These are phyloP conservation scores for Drosophila neonasuta DNA, from an alignment of 2,888 invertebrate genomes.

Conservation along the genomic window DNA sequence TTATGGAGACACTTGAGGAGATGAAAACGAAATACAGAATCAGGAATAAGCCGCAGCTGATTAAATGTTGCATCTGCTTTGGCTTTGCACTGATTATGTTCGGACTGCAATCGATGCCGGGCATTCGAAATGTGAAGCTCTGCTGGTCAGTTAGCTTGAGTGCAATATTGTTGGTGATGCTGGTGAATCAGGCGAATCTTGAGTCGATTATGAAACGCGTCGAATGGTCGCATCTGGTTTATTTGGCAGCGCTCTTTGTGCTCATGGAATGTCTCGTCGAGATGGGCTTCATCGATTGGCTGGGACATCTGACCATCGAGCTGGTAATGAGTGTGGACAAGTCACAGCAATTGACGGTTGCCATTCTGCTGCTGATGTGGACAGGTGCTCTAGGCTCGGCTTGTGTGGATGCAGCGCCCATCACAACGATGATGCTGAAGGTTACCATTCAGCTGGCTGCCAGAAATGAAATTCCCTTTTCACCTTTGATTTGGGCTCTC, in stretches of 20 bases:
- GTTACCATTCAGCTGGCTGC: background rate
- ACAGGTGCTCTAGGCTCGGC: background rate
- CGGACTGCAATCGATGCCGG: background rate
- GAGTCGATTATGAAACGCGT: background rate
- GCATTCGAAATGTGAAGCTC: background rate
- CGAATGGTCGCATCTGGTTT: background rate
- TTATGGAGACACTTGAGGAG: background rate
- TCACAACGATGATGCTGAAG: slow-evolving; percentile 1
- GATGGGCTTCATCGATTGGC: background rate
- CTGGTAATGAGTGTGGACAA: background rate
- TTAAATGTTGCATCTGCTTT: background rate
- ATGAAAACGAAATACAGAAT: background rate
- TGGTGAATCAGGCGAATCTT: background rate
- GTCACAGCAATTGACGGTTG: background rate
- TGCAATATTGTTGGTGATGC: background rate
- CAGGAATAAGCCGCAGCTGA: background rate
- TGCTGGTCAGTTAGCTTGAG: background rate
- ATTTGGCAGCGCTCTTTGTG: background rate
- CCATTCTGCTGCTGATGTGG: background rate
- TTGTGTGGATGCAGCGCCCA: background rate
- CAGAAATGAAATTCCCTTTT: background rate
- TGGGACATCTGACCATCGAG: background rate
- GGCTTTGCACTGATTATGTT: background rate
- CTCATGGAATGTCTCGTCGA: background rate
- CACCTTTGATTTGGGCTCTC: background rate